Evolutionary conservation across 2,888 invertebrate genomes (phyloP).

Genomic region (Stegophylla sp.): DNA sequence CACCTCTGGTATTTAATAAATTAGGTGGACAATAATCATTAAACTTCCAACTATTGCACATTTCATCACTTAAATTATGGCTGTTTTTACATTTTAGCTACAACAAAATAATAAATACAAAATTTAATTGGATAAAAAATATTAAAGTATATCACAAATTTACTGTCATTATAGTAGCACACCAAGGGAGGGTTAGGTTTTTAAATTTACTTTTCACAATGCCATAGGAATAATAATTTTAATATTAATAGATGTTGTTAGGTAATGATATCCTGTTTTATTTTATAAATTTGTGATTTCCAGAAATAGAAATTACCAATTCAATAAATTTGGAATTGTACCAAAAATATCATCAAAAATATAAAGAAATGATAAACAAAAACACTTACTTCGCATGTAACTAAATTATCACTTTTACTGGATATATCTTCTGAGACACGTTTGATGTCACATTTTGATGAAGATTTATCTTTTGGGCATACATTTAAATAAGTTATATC

Average conservation of each 20-base stretch:
- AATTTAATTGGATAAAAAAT: neutral
- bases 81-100: conserved; percentile 38
- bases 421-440: neutral
- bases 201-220: too few species aligned
- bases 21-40: conserved; percentile 26
- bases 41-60: conserved; percentile 38
- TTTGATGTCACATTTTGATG: conserved; percentile 20
- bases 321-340: too few species aligned
- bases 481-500: conserved; percentile 30
- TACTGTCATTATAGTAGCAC: neutral
- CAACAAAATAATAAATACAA: neutral
- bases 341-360: too few species aligned
- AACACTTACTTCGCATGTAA: conserved; percentile 37
- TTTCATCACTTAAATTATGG: conserved; percentile 31
- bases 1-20: neutral
- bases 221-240: too few species aligned
- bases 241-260: too few species aligned
- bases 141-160: neutral
- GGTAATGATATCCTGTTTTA: too few species aligned
- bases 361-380: neutral
- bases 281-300: too few species aligned
- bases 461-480: neutral
- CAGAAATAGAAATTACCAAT: too few species aligned
- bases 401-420: neutral
- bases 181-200: too few species aligned